Conservation (phyloP, 2,113 vertebrate species). For the Camelus dromedarius region DNA sequence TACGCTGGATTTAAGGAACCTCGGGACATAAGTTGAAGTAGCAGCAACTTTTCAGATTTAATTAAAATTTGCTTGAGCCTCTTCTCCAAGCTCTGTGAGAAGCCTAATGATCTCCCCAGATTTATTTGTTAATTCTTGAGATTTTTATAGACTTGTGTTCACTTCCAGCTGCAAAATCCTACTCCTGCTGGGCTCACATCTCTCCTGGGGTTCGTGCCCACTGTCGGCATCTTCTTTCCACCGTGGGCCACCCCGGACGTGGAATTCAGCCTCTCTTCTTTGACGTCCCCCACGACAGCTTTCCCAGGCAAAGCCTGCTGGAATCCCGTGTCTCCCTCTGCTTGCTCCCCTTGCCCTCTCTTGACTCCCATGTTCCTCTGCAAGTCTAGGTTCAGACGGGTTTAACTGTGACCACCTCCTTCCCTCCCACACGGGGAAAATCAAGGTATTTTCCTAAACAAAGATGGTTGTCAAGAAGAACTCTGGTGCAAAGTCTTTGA, state of each 20-base stretch:
- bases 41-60: neutral
- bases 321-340: neutral
- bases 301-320: neutral
- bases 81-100: neutral
- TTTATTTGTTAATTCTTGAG: neutral
- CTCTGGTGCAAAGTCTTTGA: neutral
- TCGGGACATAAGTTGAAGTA: neutral
- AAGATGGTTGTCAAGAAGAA: neutral
- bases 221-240: neutral
- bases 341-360: neutral
- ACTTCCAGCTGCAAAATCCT: neutral
- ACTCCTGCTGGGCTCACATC: neutral
- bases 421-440: neutral
- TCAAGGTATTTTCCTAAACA: neutral
- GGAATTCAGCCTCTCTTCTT: constrained; percentile 25
- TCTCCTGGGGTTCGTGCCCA: neutral
- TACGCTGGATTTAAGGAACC: neutral
- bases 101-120: neutral
- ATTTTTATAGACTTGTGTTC: neutral
- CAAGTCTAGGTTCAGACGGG: neutral
- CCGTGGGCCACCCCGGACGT: neutral
- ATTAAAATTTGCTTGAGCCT: neutral
- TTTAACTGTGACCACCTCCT: neutral
- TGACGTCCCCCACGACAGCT: neutral
- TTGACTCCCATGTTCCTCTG: neutral